Base-by-base conservation (phyloP, 2,888 invertebrate genomes). In the Microctonus hyperodae region DNA sequence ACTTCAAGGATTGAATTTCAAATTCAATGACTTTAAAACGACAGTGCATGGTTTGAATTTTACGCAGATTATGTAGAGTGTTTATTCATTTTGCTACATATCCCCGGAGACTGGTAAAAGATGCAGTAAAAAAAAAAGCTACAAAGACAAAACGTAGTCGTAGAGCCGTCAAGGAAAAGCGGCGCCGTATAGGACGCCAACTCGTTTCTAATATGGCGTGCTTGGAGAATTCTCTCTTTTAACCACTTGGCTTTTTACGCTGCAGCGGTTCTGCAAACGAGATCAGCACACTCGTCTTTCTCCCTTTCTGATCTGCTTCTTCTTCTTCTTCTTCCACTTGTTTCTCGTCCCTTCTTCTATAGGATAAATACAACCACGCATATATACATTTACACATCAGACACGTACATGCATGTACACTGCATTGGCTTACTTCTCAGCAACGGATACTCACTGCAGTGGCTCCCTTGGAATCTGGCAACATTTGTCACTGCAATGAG, bases 111-210 rank as follows among this genome's bases (percentile, higher is more conserved):
- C 59, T 48, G 59, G 59, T 60, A 60, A 48, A 65, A 65, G 13
- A 53, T 37, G 65, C 35, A 65, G 53, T 50, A 40, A 28, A 50
- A 53, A 53, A 61, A 66, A 64, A 64, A 67, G 60, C 56, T 67
- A 57, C 64, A 56, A 69, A 57, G 60, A 64, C 68, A 64, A 37
- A 25, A 31, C 40, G n/a, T 33, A 51, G 69, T 70, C 65, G 72
- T 68, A 69, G 51, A 61, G 65, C 62, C 57, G 66, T 68, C 61
- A 62, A 66, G 74, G 75, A 78, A 79, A 77, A 76, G 74, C 78
- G 78, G 76, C 74, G 75, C 75, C 76, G 75, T 78, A 79, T 79
- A 73, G 70, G 76, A 74, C 70, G 69, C 70, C 64, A 68, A 75
- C 71, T 72, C 72, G 70, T 78, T 81, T 78, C 77, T 71, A 72